Evolutionary conservation across 1,140 invertebrate genomes (phyloP).

Genomic region (Akabosia matsudoensis): DNA sequence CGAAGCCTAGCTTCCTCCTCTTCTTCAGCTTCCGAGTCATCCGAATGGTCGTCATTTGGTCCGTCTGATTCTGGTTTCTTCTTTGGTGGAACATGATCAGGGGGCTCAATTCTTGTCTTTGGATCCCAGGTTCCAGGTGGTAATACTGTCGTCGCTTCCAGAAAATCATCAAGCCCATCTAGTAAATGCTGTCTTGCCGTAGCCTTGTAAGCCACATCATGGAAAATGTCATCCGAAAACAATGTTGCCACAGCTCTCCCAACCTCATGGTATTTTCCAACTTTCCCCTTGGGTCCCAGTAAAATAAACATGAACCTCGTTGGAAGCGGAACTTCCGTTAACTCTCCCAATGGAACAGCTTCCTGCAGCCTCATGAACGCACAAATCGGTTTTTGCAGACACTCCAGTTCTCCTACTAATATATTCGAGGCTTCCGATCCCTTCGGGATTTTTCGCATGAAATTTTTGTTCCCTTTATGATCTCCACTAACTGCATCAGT

Average conservation of each 20-base stretch:
- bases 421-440: constrained; percentile 52
- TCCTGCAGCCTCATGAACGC: constrained; percentile 50
- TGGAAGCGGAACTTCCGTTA: constrained; percentile 52
- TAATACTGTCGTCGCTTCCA: constrained; percentile 52
- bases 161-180: constrained; percentile 52
- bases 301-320: constrained; percentile 52
- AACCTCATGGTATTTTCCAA: constrained; percentile 48
- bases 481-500: neutral
- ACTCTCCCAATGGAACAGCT: constrained; percentile 48
- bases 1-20: constrained; percentile 51
- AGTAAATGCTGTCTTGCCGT: constrained; percentile 49
- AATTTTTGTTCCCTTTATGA: constrained; percentile 46
- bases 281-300: constrained; percentile 47
- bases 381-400: constrained; percentile 47
- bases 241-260: constrained; percentile 51
- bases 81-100: constrained; percentile 16
- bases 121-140: constrained; percentile 54
- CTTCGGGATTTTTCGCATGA: constrained; percentile 51
- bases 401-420: constrained; percentile 50
- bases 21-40: constrained; percentile 48
- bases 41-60: neutral
- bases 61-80: neutral
- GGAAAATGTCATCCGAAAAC: constrained; percentile 52
- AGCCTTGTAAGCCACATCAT: constrained; percentile 50
- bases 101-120: constrained; percentile 51